These are phyloP conservation scores for Ferrisia virgata DNA, from an alignment of 2,888 invertebrate species.

Conservation along the genomic window DNA sequence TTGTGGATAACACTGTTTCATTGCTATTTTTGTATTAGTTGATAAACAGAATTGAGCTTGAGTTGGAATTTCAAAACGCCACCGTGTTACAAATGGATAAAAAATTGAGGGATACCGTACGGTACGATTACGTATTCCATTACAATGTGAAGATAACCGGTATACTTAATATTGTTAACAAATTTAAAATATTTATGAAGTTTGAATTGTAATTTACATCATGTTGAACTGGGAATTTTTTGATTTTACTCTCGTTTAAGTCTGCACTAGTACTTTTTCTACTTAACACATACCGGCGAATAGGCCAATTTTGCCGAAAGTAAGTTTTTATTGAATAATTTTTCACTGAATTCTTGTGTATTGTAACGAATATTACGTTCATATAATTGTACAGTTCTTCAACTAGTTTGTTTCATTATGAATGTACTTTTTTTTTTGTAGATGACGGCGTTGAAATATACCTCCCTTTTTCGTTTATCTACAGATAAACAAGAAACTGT, in stretches of 20 bases:
- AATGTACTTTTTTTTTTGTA: background rate
- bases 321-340: background rate
- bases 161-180: background rate
- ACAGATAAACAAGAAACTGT: slow-evolving; percentile 79
- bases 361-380: background rate
- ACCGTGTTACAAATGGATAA: background rate
- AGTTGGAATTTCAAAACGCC: slow-evolving; percentile 39
- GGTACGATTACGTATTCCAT: background rate
- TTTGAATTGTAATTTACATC: background rate
- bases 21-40: background rate
- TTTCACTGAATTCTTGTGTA: background rate
- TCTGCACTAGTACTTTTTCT: background rate
- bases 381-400: background rate
- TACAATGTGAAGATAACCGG: background rate
- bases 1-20: background rate
- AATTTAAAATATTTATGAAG: background rate
- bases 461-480: slow-evolving; percentile 54
- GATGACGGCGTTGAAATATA: slow-evolving; percentile 31
- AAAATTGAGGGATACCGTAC: too few species aligned
- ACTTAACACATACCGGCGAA: background rate
- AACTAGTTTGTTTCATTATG: background rate
- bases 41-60: background rate
- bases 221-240: background rate
- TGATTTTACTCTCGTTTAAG: background rate
- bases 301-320: background rate